A percentile compares a stretch with the other conserved stretches of the same genome.
Evolutionary conservation across 2,113 vertebrate genomes (phyloP).

Genomic region (Apteryx mantelli): DNA sequence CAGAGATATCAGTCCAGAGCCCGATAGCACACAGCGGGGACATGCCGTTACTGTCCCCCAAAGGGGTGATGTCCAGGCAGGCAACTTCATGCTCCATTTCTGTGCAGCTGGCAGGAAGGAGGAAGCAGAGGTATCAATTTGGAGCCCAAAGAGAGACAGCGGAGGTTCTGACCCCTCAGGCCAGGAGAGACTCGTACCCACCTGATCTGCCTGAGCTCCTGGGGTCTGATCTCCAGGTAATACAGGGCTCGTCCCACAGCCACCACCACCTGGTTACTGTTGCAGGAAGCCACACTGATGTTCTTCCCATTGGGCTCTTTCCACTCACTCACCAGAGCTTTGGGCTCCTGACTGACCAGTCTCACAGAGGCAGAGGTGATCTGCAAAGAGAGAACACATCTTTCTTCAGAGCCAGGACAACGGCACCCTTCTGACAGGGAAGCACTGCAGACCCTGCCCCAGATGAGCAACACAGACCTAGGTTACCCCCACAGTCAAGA

Average conservation of each 20-base stretch:
- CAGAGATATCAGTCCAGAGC: conserved; percentile 98
- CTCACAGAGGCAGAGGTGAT: conserved; percentile 96
- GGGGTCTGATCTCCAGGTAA: conserved; percentile 94
- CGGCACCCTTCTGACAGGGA: neutral
- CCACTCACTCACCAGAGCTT: conserved; percentile 95
- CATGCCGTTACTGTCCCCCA: conserved; percentile 87
- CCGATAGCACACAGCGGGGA: conserved; percentile 96
- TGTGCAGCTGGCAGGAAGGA: conserved; percentile 80
- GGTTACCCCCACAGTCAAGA: fast-evolving
- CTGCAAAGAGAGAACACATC: conserved; percentile 61
- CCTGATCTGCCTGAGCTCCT: conserved; percentile 97
- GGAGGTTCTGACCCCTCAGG: neutral
- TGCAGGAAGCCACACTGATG: conserved; percentile 97
- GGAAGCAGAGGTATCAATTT: neutral
- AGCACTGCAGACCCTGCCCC: neutral
- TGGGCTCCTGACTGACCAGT: conserved; percentile 94
- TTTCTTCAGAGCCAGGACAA: neutral
- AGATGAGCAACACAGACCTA: neutral
- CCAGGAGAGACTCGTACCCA: neutral
- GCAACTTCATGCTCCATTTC: conserved; percentile 99
- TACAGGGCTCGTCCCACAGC: conserved; percentile 94
- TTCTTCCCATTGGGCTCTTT: conserved; percentile 96
- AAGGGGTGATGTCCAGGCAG: conserved; percentile 95
- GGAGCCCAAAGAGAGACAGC: neutral
- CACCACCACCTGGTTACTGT: conserved; percentile 95